Percentiles rank a stretch among this genome's conserved stretches.
Evolutionary conservation across 2,113 vertebrate genomes (phyloP).

Genomic region (Gadus chalcogrammus): DNA sequence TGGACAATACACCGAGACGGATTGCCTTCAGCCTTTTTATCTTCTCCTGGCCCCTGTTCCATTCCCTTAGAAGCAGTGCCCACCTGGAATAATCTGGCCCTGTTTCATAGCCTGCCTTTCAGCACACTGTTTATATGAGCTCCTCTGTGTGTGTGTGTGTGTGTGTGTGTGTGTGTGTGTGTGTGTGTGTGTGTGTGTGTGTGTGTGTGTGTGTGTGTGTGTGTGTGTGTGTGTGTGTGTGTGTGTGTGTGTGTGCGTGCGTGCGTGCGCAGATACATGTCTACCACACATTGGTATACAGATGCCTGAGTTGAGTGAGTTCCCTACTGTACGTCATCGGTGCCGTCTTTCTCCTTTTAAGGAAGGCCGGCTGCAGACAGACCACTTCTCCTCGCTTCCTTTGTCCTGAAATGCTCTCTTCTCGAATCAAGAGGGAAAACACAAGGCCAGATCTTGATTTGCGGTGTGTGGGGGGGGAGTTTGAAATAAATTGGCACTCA

Average conservation of each 20-base stretch:
- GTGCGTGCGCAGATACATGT: not conserved
- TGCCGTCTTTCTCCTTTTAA: constrained; percentile 30
- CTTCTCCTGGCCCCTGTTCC: constrained; percentile 25
- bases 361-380: constrained; percentile 7
- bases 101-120: constrained; percentile 52
- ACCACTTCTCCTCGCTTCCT: constrained; percentile 22
- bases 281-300: constrained; percentile 25
- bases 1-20: constrained; percentile 42
- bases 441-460: too few species aligned
- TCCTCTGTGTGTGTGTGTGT: constrained; percentile 32
- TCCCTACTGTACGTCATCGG: constrained; percentile 16
- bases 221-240: constrained; percentile 4
- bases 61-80: constrained; percentile 45
- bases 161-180: constrained; percentile 5
- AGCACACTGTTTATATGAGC: constrained; percentile 27
- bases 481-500: too few species aligned
- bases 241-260: constrained; percentile 3
- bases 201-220: constrained; percentile 7
- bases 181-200: constrained; percentile 11
- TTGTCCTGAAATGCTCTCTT: constrained; percentile 26
- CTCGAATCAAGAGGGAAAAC: constrained; percentile 12
- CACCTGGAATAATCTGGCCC: constrained; percentile 66
- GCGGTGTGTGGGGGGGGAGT: too few species aligned
- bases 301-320: constrained; percentile 2
- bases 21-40: constrained; percentile 7